phyloP scores from a whole-genome alignment of 2,113 vertebrate genomes.

The Cololabis saira region DNA sequence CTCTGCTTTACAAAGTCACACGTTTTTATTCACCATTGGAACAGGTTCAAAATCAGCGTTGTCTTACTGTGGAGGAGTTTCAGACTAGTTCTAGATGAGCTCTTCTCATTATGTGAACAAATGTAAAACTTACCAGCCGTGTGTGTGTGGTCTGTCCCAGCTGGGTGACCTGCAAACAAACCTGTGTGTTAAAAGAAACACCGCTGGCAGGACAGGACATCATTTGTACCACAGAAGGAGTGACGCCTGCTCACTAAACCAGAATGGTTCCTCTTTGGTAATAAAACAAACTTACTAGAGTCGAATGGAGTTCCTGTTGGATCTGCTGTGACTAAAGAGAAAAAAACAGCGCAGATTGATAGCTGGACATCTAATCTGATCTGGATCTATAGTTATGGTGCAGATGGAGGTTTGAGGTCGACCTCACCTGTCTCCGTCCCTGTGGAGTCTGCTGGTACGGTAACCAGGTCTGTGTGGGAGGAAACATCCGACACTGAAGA shows the following conservation, averaged over 20 bases:
- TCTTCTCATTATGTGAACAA: constrained; percentile 10
- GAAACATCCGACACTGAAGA: constrained; percentile 42
- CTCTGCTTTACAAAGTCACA: too few species aligned
- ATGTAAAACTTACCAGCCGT: constrained; percentile 79
- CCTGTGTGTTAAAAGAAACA: neutral
- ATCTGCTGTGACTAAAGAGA: constrained; percentile 68
- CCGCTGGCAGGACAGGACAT: neutral
- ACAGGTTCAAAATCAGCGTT: neutral
- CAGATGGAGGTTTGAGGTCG: too few species aligned
- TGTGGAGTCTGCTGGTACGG: constrained; percentile 42
- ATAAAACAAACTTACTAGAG: constrained; percentile 60
- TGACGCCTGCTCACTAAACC: neutral
- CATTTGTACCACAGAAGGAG: neutral
- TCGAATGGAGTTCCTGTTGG: constrained; percentile 62
- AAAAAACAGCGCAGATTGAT: constrained; percentile 13
- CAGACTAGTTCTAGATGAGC: neutral
- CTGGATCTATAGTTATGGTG: neutral
- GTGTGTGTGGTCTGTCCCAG: constrained; percentile 67
- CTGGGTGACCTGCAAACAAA: constrained; percentile 58
- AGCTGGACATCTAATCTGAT: constrained; percentile 18
- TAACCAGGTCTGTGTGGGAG: constrained; percentile 54
- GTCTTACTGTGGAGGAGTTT: neutral
- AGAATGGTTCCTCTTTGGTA: neutral
- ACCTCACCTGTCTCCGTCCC: constrained; percentile 45
- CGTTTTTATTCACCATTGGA: neutral